These are phyloP conservation scores for Zaprionus lineosus DNA, from an alignment of 2,888 invertebrate genomes.

Conservation along the genomic window DNA sequence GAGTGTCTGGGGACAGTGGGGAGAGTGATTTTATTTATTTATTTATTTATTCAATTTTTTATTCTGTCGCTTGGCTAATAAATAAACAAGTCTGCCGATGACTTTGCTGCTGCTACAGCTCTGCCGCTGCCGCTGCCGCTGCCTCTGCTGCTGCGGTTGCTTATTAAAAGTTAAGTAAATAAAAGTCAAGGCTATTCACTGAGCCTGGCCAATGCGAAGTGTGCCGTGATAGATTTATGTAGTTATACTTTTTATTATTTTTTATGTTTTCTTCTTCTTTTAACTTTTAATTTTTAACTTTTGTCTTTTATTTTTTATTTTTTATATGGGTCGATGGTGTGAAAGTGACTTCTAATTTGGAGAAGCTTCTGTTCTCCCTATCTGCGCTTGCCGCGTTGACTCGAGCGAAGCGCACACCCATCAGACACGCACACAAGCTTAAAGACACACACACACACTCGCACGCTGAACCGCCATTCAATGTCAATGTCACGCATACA, in stretches of 20 bases:
- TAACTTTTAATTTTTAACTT: no score
- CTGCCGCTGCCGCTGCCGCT: constrained; percentile 1
- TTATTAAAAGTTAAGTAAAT: constrained; percentile 60
- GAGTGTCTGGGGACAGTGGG: constrained; percentile 22
- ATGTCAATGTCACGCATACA: constrained; percentile 53
- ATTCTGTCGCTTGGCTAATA: constrained; percentile 51
- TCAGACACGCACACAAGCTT: no score
- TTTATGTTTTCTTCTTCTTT: no score
- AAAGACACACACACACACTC: no score
- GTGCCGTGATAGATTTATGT: constrained; percentile 52
- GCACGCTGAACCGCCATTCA: no score
- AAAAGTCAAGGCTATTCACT: constrained; percentile 68
- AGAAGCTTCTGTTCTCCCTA: background rate
- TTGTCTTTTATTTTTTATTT: background rate
- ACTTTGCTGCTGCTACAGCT: background rate
- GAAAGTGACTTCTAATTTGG: constrained; percentile 35
- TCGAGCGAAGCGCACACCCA: no score
- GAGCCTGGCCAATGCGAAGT: constrained; percentile 8
- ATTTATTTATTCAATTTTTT: constrained; percentile 15
- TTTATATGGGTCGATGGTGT: constrained; percentile 35
- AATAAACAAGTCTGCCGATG: constrained; percentile 64
- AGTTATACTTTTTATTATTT: no score
- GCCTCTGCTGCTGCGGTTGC: constrained; percentile 8
- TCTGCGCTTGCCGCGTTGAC: no score
- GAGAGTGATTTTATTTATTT: constrained; percentile 43